Evolutionary conservation across 2,113 vertebrate species (phyloP).

Genomic region (Toxotes jaculatrix): DNA sequence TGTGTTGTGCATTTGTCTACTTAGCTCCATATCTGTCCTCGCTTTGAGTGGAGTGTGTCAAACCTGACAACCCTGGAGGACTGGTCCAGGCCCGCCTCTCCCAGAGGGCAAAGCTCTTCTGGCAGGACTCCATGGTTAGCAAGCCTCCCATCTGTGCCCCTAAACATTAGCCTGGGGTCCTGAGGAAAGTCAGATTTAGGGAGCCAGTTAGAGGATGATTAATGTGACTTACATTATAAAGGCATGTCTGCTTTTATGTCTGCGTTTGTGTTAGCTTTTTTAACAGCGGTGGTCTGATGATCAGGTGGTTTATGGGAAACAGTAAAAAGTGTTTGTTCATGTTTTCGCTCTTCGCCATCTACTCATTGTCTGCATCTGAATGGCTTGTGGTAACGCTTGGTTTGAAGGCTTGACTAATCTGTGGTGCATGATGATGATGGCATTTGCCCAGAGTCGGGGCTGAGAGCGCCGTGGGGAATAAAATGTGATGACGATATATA

Average conservation of each 20-base stretch:
- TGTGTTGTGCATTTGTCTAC: conserved; percentile 29
- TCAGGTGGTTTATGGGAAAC: conserved; percentile 33
- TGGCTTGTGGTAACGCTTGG: background rate
- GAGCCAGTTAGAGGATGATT: conserved; percentile 16
- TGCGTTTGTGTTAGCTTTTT: background rate
- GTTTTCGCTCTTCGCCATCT: background rate
- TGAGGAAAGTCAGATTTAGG: background rate
- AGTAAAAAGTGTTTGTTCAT: conserved; percentile 22
- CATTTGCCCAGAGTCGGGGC: conserved; percentile 5
- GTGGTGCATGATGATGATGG: background rate
- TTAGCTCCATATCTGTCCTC: conserved; percentile 24
- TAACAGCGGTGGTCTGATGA: background rate
- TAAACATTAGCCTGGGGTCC: background rate
- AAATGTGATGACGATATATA: background rate
- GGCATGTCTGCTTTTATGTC: background rate
- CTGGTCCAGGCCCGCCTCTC: conserved; percentile 47
- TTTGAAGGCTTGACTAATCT: conserved; percentile 29
- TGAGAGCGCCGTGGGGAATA: background rate
- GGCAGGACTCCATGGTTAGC: background rate
- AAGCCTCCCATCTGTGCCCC: background rate
- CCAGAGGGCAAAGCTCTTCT: conserved; percentile 7
- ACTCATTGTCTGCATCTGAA: conserved; percentile 40
- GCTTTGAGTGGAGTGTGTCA: conserved; percentile 34
- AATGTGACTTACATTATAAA: background rate
- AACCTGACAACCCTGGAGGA: conserved; percentile 68